phyloP scores from a whole-genome alignment of 2,888 invertebrate genomes.

The Beris chalybata region DNA sequence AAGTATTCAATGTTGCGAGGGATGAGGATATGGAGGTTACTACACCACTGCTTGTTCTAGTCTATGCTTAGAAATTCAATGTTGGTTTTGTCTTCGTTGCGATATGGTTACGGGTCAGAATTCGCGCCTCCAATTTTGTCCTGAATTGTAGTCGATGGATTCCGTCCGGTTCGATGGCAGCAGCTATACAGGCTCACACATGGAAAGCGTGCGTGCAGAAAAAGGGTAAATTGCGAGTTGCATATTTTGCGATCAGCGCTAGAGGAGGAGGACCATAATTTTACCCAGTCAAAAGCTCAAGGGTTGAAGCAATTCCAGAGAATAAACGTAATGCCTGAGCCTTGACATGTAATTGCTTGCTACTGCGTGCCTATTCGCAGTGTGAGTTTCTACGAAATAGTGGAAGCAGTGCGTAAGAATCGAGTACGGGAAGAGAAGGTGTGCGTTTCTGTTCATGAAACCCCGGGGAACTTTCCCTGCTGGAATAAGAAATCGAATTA shows the following conservation, averaged over 20 bases:
- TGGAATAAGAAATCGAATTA: too few species aligned
- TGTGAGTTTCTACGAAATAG: background rate
- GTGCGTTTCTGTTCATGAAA: background rate
- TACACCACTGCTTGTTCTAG: background rate
- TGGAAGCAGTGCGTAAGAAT: background rate
- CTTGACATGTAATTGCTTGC: constrained; percentile 10
- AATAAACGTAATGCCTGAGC: background rate
- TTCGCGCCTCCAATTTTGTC: constrained; percentile 36
- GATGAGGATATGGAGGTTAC: constrained; percentile 2
- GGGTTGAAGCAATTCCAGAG: background rate
- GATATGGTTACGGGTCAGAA: constrained; percentile 39
- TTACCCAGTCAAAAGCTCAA: background rate
- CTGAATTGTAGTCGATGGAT: constrained; percentile 15
- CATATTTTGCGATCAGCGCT: too few species aligned
- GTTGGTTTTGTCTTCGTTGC: constrained; percentile 11
- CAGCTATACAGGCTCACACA: too few species aligned
- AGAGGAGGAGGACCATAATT: too few species aligned
- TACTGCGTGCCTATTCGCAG: background rate
- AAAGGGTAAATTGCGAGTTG: too few species aligned
- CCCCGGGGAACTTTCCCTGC: too few species aligned
- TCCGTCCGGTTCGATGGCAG: too few species aligned
- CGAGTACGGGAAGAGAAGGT: background rate
- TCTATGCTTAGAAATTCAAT: background rate
- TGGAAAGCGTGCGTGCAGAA: too few species aligned
- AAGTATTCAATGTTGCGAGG: background rate